Conservation (phyloP, 2,113 vertebrate species). For the Calyptomena viridis region DNA sequence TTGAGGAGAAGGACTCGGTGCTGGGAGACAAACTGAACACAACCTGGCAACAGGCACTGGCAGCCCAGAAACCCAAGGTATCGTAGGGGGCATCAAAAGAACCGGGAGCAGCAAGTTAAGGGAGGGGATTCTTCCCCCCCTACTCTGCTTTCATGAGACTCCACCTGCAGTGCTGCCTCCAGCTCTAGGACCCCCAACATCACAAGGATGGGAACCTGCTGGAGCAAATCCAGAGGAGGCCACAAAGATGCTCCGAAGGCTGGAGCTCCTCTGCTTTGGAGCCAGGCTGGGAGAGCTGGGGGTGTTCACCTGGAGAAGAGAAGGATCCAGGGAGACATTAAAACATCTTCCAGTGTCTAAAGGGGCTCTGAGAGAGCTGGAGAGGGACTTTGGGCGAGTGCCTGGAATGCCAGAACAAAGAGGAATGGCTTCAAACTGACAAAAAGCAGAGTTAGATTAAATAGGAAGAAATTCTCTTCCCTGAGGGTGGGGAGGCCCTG, state of each 20-base stretch:
- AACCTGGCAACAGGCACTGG: too few relatives aligned
- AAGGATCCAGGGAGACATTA: accelerated
- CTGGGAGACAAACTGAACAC: not conserved
- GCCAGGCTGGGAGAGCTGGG: not conserved
- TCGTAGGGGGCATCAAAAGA: accelerated
- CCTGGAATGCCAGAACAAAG: not conserved
- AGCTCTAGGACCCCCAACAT: not conserved
- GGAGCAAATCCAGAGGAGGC: not conserved
- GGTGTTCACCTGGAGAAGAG: accelerated
- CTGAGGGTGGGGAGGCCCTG: accelerated
- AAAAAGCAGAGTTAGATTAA: accelerated
- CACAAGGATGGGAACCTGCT: not conserved
- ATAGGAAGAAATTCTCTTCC: not conserved
- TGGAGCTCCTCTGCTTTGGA: not conserved
- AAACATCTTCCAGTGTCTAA: not conserved
- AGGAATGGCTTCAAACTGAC: not conserved
- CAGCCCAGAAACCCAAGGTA: not conserved
- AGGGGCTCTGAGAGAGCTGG: not conserved
- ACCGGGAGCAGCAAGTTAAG: not conserved
- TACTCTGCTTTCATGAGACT: not conserved
- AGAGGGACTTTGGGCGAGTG: not conserved
- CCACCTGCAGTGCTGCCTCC: not conserved
- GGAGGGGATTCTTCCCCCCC: not conserved
- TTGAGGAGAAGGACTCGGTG: not conserved
- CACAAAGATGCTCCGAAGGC: accelerated